These are phyloP conservation scores for Tetraneura akinire DNA, from an alignment of 1,140 invertebrate species.

Conservation along the genomic window DNA sequence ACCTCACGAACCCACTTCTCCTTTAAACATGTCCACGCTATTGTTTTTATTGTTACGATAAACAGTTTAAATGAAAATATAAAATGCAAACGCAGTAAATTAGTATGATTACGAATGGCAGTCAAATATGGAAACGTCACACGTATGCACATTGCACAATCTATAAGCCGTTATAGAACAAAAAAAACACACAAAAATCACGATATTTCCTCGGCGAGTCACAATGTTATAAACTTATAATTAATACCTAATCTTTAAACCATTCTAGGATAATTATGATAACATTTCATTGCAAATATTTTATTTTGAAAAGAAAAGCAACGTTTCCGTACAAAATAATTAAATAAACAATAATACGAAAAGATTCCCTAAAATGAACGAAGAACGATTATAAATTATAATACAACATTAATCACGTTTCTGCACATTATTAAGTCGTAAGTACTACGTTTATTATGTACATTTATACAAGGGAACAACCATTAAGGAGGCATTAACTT, in stretches of 20 bases:
- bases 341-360: too few relatives aligned
- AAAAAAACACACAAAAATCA: slow-evolving; percentile 21
- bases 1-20: too few relatives aligned
- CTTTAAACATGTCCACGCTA: too few relatives aligned
- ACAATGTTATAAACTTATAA: not conserved
- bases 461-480: too few relatives aligned
- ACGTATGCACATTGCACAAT: not conserved
- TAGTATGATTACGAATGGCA: not conserved
- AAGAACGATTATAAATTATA: too few relatives aligned
- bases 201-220: not conserved
- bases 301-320: not conserved
- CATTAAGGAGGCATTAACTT: too few relatives aligned
- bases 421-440: not conserved
- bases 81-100: not conserved
- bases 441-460: too few relatives aligned
- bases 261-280: not conserved
- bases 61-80: not conserved
- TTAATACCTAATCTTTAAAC: not conserved
- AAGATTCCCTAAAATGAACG: not conserved
- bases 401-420: not conserved
- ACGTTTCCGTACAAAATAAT: not conserved
- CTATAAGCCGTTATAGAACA: not conserved
- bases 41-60: too few relatives aligned
- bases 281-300: not conserved
- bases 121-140: slow-evolving; percentile 18